Conservation (phyloP, 2,113 vertebrate species). For the Nothobranchius furzeri region DNA sequence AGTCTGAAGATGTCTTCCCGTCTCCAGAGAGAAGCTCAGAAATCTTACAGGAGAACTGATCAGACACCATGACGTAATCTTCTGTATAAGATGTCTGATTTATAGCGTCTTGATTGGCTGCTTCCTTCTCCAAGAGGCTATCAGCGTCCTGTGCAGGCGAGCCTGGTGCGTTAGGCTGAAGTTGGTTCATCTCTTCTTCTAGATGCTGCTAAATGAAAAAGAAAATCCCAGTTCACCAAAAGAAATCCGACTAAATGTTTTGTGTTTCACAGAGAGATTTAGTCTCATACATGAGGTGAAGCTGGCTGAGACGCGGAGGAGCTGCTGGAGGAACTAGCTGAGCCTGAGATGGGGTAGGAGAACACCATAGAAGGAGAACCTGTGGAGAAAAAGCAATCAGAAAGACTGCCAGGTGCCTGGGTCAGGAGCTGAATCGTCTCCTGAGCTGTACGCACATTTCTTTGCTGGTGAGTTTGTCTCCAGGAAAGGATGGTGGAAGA, state of each 20-base stretch:
- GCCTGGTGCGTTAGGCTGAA: slow-evolving; percentile 64
- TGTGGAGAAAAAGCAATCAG: slow-evolving; percentile 47
- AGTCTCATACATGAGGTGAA: slow-evolving; percentile 84
- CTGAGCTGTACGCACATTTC: slow-evolving; percentile 85
- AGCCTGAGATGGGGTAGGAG: slow-evolving; percentile 86
- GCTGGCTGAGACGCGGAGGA: slow-evolving; percentile 91
- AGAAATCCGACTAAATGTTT: not conserved
- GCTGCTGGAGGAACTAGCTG: slow-evolving; percentile 88
- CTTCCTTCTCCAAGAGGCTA: slow-evolving; percentile 82
- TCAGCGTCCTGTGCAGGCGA: slow-evolving; percentile 77
- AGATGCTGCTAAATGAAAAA: slow-evolving; percentile 75
- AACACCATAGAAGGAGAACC: slow-evolving; percentile 85
- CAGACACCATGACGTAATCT: slow-evolving; percentile 93
- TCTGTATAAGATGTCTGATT: slow-evolving; percentile 86
- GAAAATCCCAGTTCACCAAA: not conserved
- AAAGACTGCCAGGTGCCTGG: not conserved
- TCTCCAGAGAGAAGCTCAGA: not conserved
- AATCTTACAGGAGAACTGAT: slow-evolving; percentile 85
- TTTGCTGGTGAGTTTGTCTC: slow-evolving; percentile 85
- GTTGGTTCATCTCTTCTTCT: slow-evolving; percentile 83
- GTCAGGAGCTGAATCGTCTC: not conserved
- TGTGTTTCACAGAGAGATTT: not conserved
- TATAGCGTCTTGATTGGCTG: slow-evolving; percentile 80
- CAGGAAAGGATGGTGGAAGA: slow-evolving; percentile 94
- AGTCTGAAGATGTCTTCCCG: no score